These are phyloP conservation scores for Paracanthobrama guichenoti DNA, from an alignment of 2,113 vertebrate genomes.

Conservation along the genomic window DNA sequence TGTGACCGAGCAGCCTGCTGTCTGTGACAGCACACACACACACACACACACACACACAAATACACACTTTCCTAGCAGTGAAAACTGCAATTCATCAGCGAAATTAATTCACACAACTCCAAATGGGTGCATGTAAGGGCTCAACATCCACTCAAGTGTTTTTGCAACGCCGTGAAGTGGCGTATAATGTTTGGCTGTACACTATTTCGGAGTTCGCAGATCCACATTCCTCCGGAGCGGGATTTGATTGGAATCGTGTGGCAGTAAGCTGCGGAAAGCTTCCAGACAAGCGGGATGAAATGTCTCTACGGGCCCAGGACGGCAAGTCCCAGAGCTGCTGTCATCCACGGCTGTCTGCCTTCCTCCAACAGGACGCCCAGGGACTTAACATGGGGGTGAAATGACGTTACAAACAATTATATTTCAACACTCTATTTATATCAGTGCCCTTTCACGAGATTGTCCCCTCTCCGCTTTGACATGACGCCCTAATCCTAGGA, in stretches of 20 bases:
- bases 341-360: constrained; percentile 87
- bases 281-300: constrained; percentile 16
- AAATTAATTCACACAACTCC: constrained; percentile 46
- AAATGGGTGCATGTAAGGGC: constrained; percentile 11
- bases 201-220: background rate
- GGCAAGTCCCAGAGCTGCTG: constrained; percentile 84
- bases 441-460: constrained; percentile 83
- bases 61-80: constrained; percentile 17
- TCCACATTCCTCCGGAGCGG: background rate
- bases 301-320: constrained; percentile 36
- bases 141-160: constrained; percentile 40
- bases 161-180: constrained; percentile 27
- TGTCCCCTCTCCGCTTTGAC: constrained; percentile 80
- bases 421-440: constrained; percentile 88
- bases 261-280: constrained; percentile 3
- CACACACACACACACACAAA: constrained; percentile 29
- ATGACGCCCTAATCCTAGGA: constrained; percentile 77
- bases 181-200: constrained; percentile 29
- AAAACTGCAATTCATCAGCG: constrained; percentile 45
- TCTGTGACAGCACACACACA: constrained; percentile 37
- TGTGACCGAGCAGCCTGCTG: constrained; percentile 68
- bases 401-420: constrained; percentile 92
- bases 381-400: constrained; percentile 81
- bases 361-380: constrained; percentile 83
- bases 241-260: constrained; percentile 8